phyloP scores from a whole-genome alignment of 2,888 invertebrate species.

The Schizaphis graminum region DNA sequence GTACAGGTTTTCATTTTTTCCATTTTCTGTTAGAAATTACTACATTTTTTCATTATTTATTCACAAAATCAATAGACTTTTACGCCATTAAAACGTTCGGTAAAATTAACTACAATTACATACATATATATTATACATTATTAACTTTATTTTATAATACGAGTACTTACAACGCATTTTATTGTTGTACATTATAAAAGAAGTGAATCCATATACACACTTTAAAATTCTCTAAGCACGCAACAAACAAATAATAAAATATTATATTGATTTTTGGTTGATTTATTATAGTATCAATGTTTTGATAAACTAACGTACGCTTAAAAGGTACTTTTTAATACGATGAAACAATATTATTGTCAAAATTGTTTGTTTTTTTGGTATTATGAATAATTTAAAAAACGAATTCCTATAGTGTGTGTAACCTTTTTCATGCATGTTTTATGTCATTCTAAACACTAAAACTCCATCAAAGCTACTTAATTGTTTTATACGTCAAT shows the following conservation, averaged over 20 bases:
- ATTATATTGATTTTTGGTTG: conserved; percentile 21
- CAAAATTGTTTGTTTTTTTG: not conserved
- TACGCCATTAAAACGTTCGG: not conserved
- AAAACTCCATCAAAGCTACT: not conserved
- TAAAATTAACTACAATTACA: not conserved
- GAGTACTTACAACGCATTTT: not conserved
- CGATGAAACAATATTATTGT: not conserved
- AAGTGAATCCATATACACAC: not conserved
- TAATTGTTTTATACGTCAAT: not conserved
- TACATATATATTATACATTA: not conserved
- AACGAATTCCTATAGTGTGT: not conserved
- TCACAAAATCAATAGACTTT: not conserved
- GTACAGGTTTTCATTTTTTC: not conserved
- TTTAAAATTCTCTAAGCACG: conserved; percentile 7
- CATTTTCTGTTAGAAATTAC: not conserved
- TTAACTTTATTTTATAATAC: not conserved
- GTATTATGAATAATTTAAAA: not conserved
- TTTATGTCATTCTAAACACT: not conserved
- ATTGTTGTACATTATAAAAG: not conserved
- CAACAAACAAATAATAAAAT: conserved; percentile 23
- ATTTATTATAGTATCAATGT: not conserved
- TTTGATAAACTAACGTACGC: not conserved
- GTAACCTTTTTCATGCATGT: not conserved
- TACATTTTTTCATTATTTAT: not conserved
- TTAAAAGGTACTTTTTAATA: not conserved